Evolutionary conservation across 2,797 vertebrate species (phyloP).

Genomic region (Smutsia temminckii): DNA sequence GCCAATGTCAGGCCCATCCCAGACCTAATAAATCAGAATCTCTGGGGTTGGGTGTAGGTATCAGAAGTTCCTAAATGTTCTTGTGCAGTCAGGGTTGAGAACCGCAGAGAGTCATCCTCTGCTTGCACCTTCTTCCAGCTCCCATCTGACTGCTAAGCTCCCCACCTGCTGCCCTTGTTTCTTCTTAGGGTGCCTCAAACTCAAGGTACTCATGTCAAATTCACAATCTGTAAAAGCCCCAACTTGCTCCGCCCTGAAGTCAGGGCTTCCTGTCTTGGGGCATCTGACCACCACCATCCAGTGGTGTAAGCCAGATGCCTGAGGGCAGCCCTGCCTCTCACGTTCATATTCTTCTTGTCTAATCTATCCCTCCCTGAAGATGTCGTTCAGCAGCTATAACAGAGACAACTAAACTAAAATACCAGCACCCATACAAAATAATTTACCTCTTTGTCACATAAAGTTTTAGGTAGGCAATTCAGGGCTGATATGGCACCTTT

Average conservation of each 20-base stretch:
- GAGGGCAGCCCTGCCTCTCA: neutral
- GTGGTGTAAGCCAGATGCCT: accelerated
- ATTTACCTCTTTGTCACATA: neutral
- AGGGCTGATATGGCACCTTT: neutral
- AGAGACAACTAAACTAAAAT: neutral
- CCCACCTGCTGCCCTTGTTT: neutral
- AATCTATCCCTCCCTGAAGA: neutral
- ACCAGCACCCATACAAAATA: neutral
- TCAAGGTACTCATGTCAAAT: neutral
- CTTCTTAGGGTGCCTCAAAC: neutral
- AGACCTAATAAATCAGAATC: neutral
- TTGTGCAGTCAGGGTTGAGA: neutral
- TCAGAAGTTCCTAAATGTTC: neutral
- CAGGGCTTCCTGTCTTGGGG: neutral
- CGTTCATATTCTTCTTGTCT: neutral
- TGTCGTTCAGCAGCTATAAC: neutral
- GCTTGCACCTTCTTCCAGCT: neutral
- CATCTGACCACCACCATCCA: neutral
- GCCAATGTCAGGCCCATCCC: neutral
- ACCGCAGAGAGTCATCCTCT: neutral
- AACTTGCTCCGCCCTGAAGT: neutral
- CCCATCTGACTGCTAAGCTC: neutral
- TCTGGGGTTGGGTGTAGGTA: neutral
- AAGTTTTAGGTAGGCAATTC: neutral
- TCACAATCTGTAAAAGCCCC: neutral